Conservation (phyloP, 2,888 invertebrate species). For the Tromatobia lineatoria region DNA sequence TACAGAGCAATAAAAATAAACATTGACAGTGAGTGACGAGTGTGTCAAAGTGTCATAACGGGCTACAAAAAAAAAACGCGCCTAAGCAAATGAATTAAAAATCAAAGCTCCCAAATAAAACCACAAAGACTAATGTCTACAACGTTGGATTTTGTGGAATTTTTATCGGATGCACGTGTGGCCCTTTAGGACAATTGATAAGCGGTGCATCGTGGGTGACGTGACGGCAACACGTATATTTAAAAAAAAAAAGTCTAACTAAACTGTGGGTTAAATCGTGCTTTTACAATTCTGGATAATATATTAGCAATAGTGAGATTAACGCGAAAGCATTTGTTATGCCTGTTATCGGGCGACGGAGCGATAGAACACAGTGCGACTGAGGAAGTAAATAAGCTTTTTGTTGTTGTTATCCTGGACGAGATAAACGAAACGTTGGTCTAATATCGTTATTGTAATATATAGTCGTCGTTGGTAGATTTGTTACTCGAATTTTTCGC, state of each 20-base stretch:
- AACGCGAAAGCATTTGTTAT: constrained; percentile 41
- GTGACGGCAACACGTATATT: constrained; percentile 18
- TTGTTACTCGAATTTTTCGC: not conserved
- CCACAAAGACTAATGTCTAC: constrained; percentile 8
- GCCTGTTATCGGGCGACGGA: constrained; percentile 36
- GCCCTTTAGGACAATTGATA: constrained; percentile 36
- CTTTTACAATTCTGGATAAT: not conserved
- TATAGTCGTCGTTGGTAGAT: not conserved
- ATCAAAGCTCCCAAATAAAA: not conserved
- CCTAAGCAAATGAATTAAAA: not conserved
- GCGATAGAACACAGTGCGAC: constrained; percentile 57
- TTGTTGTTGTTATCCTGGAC: not conserved
- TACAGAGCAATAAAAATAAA: constrained; percentile 6
- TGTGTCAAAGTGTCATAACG: constrained; percentile 58
- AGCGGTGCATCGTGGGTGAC: constrained; percentile 48
- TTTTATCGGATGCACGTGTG: constrained; percentile 44
- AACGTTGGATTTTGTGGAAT: constrained; percentile 53
- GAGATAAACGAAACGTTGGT: not conserved
- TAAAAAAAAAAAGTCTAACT: not conserved
- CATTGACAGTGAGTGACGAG: constrained; percentile 57
- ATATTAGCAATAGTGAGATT: constrained; percentile 21
- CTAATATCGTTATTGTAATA: not conserved
- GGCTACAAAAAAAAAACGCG: not conserved
- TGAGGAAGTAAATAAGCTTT: constrained; percentile 9
- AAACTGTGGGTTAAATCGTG: constrained; percentile 4